These are phyloP conservation scores for Poeciliopsis prolifica DNA, from an alignment of 2,113 vertebrate genomes.

Conservation along the genomic window DNA sequence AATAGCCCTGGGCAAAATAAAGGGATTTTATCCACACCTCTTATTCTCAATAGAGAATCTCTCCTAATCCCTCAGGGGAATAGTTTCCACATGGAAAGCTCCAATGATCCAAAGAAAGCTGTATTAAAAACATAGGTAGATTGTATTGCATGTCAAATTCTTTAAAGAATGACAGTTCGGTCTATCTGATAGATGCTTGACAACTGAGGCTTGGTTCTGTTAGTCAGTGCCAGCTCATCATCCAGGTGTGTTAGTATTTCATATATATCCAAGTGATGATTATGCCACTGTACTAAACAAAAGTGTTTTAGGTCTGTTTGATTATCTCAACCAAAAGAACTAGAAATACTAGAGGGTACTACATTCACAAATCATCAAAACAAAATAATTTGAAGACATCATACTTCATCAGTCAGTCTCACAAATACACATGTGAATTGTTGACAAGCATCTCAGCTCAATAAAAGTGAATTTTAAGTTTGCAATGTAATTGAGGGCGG, in stretches of 20 bases:
- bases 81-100: slow-evolving; percentile 74
- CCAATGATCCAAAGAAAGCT: slow-evolving; percentile 63
- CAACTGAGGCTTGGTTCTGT: slow-evolving; percentile 14
- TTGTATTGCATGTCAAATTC: slow-evolving; percentile 65
- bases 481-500: too few species aligned
- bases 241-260: neutral
- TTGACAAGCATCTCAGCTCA: too few species aligned
- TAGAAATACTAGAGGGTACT: too few species aligned
- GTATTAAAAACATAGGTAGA: slow-evolving; percentile 65
- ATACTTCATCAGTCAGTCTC: too few species aligned
- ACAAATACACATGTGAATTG: too few species aligned
- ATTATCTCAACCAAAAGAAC: too few species aligned
- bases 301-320: too few species aligned
- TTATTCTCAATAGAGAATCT: slow-evolving; percentile 61
- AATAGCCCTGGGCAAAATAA: slow-evolving; percentile 53
- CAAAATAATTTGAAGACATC: too few species aligned
- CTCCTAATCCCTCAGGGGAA: slow-evolving; percentile 65
- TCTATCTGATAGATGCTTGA: slow-evolving; percentile 48
- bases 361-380: too few species aligned
- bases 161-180: slow-evolving; percentile 64
- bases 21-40: slow-evolving; percentile 52
- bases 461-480: too few species aligned
- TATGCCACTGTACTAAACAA: too few species aligned
- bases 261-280: neutral
- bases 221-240: slow-evolving; percentile 27